A percentile compares a stretch with the other conserved stretches of the same genome.
These are phyloP conservation scores for Hyperoplus lanceolatus DNA, from an alignment of 2,797 vertebrate species.

Conservation along the genomic window DNA sequence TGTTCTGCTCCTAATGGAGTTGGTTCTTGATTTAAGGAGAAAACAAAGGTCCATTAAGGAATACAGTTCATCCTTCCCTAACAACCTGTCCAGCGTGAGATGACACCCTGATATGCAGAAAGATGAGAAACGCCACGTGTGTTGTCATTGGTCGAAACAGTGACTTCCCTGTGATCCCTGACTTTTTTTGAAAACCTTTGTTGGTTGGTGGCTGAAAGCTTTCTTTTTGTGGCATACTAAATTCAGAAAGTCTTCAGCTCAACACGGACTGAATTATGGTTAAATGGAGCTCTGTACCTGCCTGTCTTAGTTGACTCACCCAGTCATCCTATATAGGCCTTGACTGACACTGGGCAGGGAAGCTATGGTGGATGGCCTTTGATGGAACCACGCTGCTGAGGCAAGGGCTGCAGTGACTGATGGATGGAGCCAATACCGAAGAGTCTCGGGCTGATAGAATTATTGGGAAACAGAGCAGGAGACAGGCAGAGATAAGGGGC, in stretches of 20 bases:
- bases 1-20: not conserved
- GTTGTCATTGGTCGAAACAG: not conserved
- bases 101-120: not conserved
- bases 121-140: not conserved
- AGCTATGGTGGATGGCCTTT: constrained; percentile 37
- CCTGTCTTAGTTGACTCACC: constrained; percentile 37
- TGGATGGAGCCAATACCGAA: constrained; percentile 26
- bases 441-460: constrained; percentile 33
- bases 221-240: constrained; percentile 19
- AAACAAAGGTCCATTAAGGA: not conserved
- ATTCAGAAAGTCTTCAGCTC: not conserved
- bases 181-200: constrained; percentile 10
- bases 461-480: constrained; percentile 38
- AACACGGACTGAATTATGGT: constrained; percentile 48
- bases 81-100: not conserved
- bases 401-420: constrained; percentile 35
- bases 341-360: constrained; percentile 43
- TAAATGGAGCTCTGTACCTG: constrained; percentile 38
- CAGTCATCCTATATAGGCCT: constrained; percentile 14
- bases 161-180: constrained; percentile 3
- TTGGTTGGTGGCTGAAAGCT: constrained; percentile 1
- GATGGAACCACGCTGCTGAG: constrained; percentile 30
- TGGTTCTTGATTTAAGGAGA: not conserved
- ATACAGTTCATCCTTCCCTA: not conserved
- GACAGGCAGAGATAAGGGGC: constrained; percentile 11